Percentiles rank a stretch among this genome's conserved stretches.
Evolutionary conservation across 2,113 vertebrate species (phyloP).

Genomic region (Paracanthobrama guichenoti): DNA sequence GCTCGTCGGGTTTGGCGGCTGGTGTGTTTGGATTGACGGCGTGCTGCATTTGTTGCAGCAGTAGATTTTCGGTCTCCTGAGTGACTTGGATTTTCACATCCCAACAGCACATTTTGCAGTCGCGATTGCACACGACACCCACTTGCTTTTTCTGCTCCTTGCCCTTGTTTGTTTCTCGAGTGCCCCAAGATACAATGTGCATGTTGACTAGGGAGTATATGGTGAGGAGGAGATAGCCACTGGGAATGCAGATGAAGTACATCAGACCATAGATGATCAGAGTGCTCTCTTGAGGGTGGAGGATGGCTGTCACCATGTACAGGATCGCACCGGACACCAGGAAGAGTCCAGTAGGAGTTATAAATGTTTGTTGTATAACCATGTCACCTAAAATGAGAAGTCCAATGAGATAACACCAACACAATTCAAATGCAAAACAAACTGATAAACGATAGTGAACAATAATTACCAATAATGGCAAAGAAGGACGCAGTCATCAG

Average conservation of each 20-base stretch:
- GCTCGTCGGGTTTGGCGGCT: background rate
- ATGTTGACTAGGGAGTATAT: constrained; percentile 84
- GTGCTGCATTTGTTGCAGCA: constrained; percentile 70
- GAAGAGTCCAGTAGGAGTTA: constrained; percentile 80
- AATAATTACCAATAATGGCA: constrained; percentile 74
- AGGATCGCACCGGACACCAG: constrained; percentile 76
- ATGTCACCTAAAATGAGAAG: constrained; percentile 71
- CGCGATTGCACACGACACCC: constrained; percentile 69
- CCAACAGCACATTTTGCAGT: constrained; percentile 77
- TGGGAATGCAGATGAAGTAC: constrained; percentile 83
- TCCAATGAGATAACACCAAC: background rate
- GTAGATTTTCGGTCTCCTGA: constrained; percentile 71
- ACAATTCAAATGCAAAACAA: background rate
- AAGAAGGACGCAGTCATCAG: constrained; percentile 80
- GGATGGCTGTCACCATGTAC: constrained; percentile 74
- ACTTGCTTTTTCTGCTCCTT: constrained; percentile 59
- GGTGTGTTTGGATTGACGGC: constrained; percentile 47
- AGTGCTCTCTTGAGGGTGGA: constrained; percentile 76
- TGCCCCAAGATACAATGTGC: constrained; percentile 81
- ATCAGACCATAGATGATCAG: constrained; percentile 79
- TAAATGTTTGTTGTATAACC: constrained; percentile 73
- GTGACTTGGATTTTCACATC: constrained; percentile 74
- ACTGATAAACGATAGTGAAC: background rate
- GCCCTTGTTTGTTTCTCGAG: constrained; percentile 74
- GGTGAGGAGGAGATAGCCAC: constrained; percentile 80